Percentiles rank a stretch among this genome's conserved stretches.
Conservation (phyloP, 2,113 vertebrate genomes). For the Oxygymnocypris stewartii region DNA sequence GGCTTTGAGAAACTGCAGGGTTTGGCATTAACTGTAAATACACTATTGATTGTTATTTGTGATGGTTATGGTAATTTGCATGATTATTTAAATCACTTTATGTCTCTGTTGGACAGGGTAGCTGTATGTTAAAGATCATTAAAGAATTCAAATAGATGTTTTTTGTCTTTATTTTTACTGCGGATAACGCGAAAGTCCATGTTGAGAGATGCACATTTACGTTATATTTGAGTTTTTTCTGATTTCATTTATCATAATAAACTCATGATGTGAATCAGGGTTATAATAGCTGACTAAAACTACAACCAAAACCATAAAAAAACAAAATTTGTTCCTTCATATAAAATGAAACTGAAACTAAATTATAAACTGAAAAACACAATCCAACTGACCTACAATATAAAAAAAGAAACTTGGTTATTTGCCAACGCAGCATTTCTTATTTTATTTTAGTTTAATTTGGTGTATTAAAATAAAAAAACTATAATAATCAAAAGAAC, state of each 20-base stretch:
- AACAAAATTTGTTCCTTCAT: too few species aligned
- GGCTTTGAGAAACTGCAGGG: background rate
- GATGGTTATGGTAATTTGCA: slow-evolving; percentile 12
- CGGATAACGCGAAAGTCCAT: background rate
- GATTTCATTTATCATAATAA: too few species aligned
- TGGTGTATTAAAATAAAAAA: too few species aligned
- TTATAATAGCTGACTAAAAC: background rate
- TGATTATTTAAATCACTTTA: slow-evolving; percentile 28
- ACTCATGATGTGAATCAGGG: background rate
- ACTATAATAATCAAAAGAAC: too few species aligned
- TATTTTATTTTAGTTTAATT: too few species aligned
- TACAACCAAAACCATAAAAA: too few species aligned
- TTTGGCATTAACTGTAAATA: slow-evolving; percentile 3
- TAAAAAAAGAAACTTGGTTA: too few species aligned
- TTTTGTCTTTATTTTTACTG: background rate
- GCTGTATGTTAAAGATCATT: slow-evolving; percentile 40
- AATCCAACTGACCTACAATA: too few species aligned
- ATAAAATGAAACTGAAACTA: too few species aligned
- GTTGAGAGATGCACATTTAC: background rate
- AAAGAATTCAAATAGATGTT: slow-evolving; percentile 16
- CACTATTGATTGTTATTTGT: background rate
- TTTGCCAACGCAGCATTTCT: too few species aligned
- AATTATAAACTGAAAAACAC: too few species aligned
- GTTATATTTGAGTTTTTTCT: too few species aligned
- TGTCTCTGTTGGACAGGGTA: slow-evolving; percentile 34